Conservation (phyloP, 2,113 vertebrate genomes). For the Scopus umbretta region DNA sequence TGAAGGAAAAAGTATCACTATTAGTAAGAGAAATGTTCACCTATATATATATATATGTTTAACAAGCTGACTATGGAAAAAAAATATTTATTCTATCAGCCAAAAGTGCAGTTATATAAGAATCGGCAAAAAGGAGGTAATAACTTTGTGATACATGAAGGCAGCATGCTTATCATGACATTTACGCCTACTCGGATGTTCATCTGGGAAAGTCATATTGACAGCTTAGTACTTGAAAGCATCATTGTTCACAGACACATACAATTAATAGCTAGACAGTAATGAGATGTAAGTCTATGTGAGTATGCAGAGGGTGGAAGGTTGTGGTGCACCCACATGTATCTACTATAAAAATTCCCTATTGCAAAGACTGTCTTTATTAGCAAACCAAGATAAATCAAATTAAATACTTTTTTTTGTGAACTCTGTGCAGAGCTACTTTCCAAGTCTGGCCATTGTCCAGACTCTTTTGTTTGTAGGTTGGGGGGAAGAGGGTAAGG, state of each 20-base stretch:
- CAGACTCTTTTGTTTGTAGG: not conserved
- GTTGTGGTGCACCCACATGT: conserved; percentile 3
- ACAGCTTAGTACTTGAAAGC: conserved; percentile 46
- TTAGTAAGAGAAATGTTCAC: not conserved
- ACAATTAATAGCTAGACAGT: conserved; percentile 54
- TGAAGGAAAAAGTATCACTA: not conserved
- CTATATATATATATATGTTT: not conserved
- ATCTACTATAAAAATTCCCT: not conserved
- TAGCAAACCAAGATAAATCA: not conserved
- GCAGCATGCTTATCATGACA: conserved; percentile 60
- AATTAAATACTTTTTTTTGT: not conserved
- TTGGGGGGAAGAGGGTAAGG: accelerated
- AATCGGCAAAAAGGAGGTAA: conserved; percentile 21
- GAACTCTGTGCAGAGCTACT: not conserved
- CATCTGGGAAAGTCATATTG: conserved; percentile 57
- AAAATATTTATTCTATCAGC: not conserved
- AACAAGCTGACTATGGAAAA: not conserved
- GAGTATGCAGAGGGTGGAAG: conserved; percentile 8
- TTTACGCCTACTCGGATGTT: conserved; percentile 63
- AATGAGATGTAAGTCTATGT: conserved; percentile 24
- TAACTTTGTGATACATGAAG: conserved; percentile 42
- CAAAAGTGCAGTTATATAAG: conserved; percentile 53
- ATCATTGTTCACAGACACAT: conserved; percentile 61
- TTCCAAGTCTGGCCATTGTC: not conserved
- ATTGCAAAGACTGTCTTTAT: not conserved